Conservation (phyloP, 2,113 vertebrate species). For the Pelusios castaneus region DNA sequence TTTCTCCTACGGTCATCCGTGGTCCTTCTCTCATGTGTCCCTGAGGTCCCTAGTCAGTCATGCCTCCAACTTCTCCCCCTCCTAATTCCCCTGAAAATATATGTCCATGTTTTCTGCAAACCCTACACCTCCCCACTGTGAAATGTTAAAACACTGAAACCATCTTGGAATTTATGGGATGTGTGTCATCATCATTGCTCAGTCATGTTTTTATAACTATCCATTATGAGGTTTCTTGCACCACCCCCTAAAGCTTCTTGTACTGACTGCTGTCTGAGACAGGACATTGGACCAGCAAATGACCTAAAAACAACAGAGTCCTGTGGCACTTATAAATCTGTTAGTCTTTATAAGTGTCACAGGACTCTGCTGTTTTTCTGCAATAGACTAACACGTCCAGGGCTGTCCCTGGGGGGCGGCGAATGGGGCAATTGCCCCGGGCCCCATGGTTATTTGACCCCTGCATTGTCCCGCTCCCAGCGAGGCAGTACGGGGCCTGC, state of each 20-base stretch:
- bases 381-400: too few species aligned
- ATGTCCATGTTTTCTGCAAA: not conserved
- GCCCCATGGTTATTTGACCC: too few species aligned
- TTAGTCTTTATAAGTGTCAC: too few species aligned
- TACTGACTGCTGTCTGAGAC: not conserved
- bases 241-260: not conserved
- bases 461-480: too few species aligned
- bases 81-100: not conserved
- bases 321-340: too few species aligned
- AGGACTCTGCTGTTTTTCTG: too few species aligned
- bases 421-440: too few species aligned
- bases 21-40: not conserved
- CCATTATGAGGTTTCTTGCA: not conserved
- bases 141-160: not conserved
- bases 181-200: not conserved
- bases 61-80: not conserved
- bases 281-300: not conserved
- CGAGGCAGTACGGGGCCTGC: too few species aligned
- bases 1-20: not conserved
- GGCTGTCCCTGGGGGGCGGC: too few species aligned
- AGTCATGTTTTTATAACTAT: not conserved
- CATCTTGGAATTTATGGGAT: rapidly evolving
- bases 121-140: not conserved
- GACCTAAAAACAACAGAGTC: too few species aligned
- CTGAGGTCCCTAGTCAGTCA: rapidly evolving